phyloP scores from a whole-genome alignment of 2,888 invertebrate genomes.

The Gari tellinella region DNA sequence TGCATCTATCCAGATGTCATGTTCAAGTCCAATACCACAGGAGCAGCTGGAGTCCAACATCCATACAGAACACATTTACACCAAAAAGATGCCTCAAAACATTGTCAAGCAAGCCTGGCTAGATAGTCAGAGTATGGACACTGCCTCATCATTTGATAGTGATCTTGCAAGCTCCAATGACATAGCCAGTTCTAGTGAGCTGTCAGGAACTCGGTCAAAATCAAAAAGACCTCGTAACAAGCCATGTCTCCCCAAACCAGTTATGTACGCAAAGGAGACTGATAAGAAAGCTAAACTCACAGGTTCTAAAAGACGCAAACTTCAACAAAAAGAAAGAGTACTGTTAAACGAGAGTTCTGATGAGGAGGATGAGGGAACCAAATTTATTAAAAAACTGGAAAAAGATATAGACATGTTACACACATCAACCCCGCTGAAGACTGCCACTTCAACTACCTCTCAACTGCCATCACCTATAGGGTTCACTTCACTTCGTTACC shows the following conservation, averaged over 20 bases:
- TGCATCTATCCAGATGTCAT: slow-evolving; percentile 56
- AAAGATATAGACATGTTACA: slow-evolving; percentile 61
- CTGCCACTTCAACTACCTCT: slow-evolving; percentile 31
- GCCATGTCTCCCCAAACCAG: slow-evolving; percentile 69
- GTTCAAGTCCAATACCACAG: slow-evolving; percentile 53
- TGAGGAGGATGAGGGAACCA: slow-evolving; percentile 57
- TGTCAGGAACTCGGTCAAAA: slow-evolving; percentile 27
- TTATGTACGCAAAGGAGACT: slow-evolving; percentile 54
- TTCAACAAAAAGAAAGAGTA: slow-evolving; percentile 60
- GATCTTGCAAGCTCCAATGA: slow-evolving; percentile 51
- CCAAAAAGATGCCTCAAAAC: slow-evolving; percentile 37
- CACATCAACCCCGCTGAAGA: slow-evolving; percentile 71
- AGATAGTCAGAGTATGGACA: slow-evolving; percentile 47
- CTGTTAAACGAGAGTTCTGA: slow-evolving; percentile 68
- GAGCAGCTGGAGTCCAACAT: slow-evolving; percentile 27
- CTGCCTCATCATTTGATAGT: slow-evolving; percentile 51
- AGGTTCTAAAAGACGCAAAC: slow-evolving; percentile 58
- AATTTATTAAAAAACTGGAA: slow-evolving; percentile 59
- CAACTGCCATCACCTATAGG: slow-evolving; percentile 70
- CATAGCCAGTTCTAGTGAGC: slow-evolving; percentile 39
- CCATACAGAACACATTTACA: slow-evolving; percentile 25
- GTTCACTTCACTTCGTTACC: slow-evolving; percentile 60
- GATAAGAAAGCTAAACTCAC: slow-evolving; percentile 40
- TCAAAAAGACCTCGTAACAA: slow-evolving; percentile 51
- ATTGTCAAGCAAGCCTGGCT: slow-evolving; percentile 69